Conservation (phyloP, 2,888 invertebrate species). For the Graphium colonna region DNA sequence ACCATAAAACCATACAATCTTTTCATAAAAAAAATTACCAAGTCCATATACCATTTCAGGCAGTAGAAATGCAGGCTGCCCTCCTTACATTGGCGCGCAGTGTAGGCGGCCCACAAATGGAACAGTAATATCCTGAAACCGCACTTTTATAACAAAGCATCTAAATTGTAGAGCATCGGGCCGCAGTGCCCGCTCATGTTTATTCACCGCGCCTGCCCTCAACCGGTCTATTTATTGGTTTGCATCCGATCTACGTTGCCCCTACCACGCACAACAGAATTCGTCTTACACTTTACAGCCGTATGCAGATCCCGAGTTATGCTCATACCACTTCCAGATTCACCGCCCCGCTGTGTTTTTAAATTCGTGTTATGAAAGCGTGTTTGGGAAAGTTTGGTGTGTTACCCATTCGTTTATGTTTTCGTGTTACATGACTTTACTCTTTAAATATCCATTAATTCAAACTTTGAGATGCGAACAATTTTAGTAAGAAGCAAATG, state of each 20-base stretch:
- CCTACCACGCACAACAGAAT: constrained; percentile 51
- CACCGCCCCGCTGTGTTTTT: background rate
- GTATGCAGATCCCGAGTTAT: constrained; percentile 46
- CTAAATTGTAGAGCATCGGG: constrained; percentile 16
- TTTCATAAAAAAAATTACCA: too few species aligned
- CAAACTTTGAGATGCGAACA: too few species aligned
- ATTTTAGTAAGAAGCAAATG: too few species aligned
- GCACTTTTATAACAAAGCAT: constrained; percentile 22
- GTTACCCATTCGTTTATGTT: too few species aligned
- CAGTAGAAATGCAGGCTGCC: too few species aligned
- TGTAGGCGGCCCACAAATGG: constrained; percentile 6
- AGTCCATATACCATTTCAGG: too few species aligned
- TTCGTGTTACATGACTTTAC: too few species aligned
- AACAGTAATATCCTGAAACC: constrained; percentile 23
- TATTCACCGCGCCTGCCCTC: constrained; percentile 49
- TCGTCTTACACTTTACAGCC: constrained; percentile 65
- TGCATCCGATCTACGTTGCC: constrained; percentile 60
- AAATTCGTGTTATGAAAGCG: background rate
- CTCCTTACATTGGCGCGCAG: background rate
- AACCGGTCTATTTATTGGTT: constrained; percentile 67
- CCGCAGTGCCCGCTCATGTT: constrained; percentile 36
- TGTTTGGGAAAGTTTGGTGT: too few species aligned
- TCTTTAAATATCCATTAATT: too few species aligned
- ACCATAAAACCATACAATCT: too few species aligned
- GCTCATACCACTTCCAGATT: constrained; percentile 15